Conservation (phyloP, 2,797 vertebrate genomes). For the Takifugu ocellatus region DNA sequence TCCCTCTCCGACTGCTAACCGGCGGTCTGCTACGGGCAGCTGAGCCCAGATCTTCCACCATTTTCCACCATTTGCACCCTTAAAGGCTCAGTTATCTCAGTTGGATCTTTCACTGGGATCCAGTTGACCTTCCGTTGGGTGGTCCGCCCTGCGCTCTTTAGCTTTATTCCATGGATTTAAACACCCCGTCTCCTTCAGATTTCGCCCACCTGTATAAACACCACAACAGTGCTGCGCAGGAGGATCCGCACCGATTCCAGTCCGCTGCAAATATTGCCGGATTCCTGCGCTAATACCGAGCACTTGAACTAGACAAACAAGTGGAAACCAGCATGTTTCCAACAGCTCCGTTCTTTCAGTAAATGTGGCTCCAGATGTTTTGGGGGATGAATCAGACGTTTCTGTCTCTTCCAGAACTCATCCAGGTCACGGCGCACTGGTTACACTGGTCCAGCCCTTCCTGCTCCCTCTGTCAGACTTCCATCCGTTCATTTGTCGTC, state of each 20-base stretch:
- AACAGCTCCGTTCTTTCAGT: not conserved
- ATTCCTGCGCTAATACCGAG: constrained; percentile 49
- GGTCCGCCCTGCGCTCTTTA: constrained; percentile 38
- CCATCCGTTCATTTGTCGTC: no score
- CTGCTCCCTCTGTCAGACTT: no score
- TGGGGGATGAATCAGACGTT: no score
- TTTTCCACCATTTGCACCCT: not conserved
- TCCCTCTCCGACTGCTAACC: no score
- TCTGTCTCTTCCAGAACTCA: no score
- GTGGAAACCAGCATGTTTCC: constrained; percentile 1
- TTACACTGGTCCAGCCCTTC: no score
- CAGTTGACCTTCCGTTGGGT: constrained; percentile 33
- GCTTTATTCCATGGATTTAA: constrained; percentile 37
- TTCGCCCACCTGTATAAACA: constrained; percentile 56
- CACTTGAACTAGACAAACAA: constrained; percentile 29
- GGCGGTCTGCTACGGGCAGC: no score
- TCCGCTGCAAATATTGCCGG: constrained; percentile 37
- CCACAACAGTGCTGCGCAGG: not conserved
- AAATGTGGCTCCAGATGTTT: no score
- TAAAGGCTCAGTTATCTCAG: not conserved
- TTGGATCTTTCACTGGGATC: constrained; percentile 1
- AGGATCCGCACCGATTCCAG: constrained; percentile 4
- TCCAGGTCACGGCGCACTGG: no score
- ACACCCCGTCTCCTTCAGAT: constrained; percentile 40
- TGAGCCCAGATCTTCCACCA: no score